These are phyloP conservation scores for Aethes cnicana DNA, from an alignment of 2,888 invertebrate species.

Conservation along the genomic window DNA sequence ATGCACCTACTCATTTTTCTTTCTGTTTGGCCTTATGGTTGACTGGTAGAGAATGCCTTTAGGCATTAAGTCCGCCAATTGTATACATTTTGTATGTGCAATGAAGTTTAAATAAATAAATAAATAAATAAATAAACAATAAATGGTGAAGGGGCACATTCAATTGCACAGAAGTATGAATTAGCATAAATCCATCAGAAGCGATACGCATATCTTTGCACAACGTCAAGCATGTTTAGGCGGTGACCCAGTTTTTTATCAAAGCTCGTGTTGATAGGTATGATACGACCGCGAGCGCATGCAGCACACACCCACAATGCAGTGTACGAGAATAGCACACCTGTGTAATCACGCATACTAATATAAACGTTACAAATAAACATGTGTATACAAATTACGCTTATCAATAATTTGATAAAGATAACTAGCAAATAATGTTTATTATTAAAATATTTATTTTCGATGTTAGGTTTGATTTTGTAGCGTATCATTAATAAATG, in stretches of 20 bases:
- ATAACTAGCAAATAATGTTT: conserved; percentile 16
- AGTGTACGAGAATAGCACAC: conserved; percentile 12
- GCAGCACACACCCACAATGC: conserved; percentile 35
- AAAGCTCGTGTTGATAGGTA: conserved; percentile 51
- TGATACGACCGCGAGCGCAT: conserved; percentile 51
- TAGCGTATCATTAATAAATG: not conserved
- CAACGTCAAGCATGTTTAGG: conserved; percentile 68
- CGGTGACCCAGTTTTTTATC: conserved; percentile 70
- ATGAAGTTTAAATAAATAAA: no score
- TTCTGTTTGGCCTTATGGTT: no score
- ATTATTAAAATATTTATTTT: not conserved
- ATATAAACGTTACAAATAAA: conserved; percentile 9
- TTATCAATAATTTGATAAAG: conserved; percentile 18
- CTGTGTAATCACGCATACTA: conserved; percentile 16
- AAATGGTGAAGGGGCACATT: conserved; percentile 37
- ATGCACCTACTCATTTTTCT: no score
- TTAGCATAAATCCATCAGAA: conserved; percentile 65
- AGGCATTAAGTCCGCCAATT: no score
- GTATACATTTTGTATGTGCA: no score
- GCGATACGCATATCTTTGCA: conserved; percentile 64
- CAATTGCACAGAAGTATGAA: conserved; percentile 45
- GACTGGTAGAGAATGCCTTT: no score
- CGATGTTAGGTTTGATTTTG: not conserved
- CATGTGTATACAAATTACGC: conserved; percentile 15
- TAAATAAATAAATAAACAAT: no score